Percentiles rank a stretch among this genome's conserved stretches.
phyloP scores from a whole-genome alignment of 2,797 vertebrate genomes.

The Chrosomus eos region DNA sequence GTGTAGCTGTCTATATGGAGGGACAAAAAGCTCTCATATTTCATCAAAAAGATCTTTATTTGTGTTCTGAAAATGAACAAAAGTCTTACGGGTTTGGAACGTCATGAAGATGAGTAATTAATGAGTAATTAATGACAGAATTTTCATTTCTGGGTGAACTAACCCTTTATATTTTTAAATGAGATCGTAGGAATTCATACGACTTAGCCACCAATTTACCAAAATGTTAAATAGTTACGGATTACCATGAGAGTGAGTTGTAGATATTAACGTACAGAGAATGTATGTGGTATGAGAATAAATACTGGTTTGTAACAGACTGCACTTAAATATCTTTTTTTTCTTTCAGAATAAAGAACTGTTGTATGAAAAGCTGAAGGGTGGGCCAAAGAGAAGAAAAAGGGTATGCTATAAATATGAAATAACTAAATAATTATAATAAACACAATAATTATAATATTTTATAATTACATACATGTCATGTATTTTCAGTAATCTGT shows the following conservation, averaged over 20 bases:
- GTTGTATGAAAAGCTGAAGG: constrained; percentile 92
- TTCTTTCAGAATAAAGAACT: constrained; percentile 90
- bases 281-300: not conserved
- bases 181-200: not conserved
- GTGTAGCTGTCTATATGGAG: no score
- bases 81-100: no score
- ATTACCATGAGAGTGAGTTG: not conserved
- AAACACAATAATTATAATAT: not conserved
- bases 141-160: no score
- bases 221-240: not conserved
- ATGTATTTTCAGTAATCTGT: constrained; percentile 9
- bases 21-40: no score
- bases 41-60: no score
- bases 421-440: not conserved
- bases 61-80: no score
- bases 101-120: no score
- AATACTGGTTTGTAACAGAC: not conserved
- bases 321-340: constrained; percentile 35
- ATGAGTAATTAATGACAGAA: no score
- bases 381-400: constrained; percentile 89
- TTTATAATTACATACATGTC: not conserved
- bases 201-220: not conserved
- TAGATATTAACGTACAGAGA: not conserved
- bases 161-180: no score
- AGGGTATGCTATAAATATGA: constrained; percentile 79